Base-by-base conservation (phyloP, 2,797 vertebrate genomes). In the Tapera naevia region DNA sequence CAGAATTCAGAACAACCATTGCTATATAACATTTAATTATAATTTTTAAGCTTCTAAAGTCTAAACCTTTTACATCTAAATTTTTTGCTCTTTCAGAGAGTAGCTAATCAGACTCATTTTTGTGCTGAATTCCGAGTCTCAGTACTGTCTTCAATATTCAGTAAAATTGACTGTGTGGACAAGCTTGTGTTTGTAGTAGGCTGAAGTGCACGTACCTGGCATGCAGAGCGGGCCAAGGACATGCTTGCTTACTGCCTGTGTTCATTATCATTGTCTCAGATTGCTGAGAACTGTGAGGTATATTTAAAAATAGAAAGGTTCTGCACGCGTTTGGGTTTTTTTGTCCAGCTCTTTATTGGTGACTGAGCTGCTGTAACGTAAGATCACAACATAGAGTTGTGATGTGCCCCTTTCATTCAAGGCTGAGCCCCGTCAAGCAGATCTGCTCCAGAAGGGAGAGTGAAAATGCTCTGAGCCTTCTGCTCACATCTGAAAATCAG, bases 81-180 rank as follows among this genome's bases (percentile, higher is more conserved):
- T 51, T 39, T 84, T 30, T 48, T 24, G 17, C 17, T 41, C 32
- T 81, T 60, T 82, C 25, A 46, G 75, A 45, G 14, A 67, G 72
- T 24, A 73, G 22, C 35, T 85, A 61, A 61, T 70, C 46, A 79
- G 79, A 39, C 53, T 25, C 23, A 23, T 41, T 62, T 81, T 62
- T 46, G 9, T 45, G 25, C 43, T 19, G 11, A 16, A 11, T 72
- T 64, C 60, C 17, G 17, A 33, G 35, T 66, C 54, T 73, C 2
- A 0, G 15, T 37, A 19, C 19, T 43, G 1, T 39, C 28, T 73
- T 64, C 37, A 21, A 5, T 3, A 8, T 7, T 10, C 18, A 62
- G 56, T 51, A 48, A 45, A 65, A 57, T 33, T 10, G 28, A 13
- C 24, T 13, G 58, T 4, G 18, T 2, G 14, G 75, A 37, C 23